phyloP scores from a whole-genome alignment of 2,113 vertebrate species.

The Xyrauchen texanus region DNA sequence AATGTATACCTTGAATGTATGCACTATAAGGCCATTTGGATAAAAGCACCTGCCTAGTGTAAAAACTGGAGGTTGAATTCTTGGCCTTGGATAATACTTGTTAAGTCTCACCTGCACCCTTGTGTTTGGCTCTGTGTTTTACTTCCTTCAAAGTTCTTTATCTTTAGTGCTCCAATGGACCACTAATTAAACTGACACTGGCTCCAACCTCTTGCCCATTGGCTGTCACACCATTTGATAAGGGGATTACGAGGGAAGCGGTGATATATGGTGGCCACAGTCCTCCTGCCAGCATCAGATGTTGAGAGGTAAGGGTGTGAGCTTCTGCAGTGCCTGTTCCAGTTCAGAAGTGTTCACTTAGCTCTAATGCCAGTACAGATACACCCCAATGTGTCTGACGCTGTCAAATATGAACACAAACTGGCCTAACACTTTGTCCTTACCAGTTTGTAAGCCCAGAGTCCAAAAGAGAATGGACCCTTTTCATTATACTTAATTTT shows the following conservation, averaged over 20 bases:
- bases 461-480: too few species aligned
- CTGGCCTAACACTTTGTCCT: too few species aligned
- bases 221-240: conserved; percentile 18
- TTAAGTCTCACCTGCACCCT: background rate
- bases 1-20: too few species aligned
- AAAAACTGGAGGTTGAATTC: too few species aligned
- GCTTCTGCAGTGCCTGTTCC: background rate
- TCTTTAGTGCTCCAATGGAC: background rate
- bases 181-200: conserved; percentile 24
- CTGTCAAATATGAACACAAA: too few species aligned
- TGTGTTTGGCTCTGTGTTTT: background rate
- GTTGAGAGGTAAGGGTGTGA: conserved; percentile 13
- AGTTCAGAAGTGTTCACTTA: background rate
- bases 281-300: conserved; percentile 21
- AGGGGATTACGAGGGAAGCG: background rate
- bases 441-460: too few species aligned
- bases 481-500: too few species aligned
- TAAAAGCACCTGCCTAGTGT: too few species aligned
- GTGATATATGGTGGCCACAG: background rate
- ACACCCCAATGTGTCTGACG: too few species aligned
- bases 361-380: too few species aligned
- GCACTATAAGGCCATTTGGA: too few species aligned
- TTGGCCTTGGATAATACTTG: background rate
- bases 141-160: background rate
- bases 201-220: conserved; percentile 14